A percentile compares a stretch with the other conserved stretches of the same genome.
These are phyloP conservation scores for Lutraria lutraria DNA, from an alignment of 2,888 invertebrate genomes.

Conservation along the genomic window DNA sequence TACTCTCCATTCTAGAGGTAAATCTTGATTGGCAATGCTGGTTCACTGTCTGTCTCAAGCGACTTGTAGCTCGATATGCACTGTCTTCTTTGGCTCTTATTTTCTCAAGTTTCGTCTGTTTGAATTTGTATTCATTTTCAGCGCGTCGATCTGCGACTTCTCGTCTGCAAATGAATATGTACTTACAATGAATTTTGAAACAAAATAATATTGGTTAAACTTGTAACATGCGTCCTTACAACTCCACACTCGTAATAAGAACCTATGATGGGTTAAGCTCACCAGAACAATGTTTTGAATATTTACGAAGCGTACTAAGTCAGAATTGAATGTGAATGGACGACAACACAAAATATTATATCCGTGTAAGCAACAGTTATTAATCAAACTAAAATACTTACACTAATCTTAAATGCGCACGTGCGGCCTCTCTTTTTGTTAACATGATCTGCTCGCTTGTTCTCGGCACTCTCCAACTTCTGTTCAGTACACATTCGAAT, in stretches of 20 bases:
- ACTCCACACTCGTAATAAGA: no score
- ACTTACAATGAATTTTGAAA: no score
- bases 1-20: neutral
- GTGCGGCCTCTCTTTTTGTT: neutral
- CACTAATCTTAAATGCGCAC: constrained; percentile 14
- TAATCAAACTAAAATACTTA: neutral
- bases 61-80: neutral
- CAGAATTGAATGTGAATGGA: no score
- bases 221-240: no score
- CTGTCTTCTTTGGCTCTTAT: neutral
- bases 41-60: neutral
- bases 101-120: neutral
- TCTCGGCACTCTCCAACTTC: neutral
- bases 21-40: neutral
- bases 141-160: neutral
- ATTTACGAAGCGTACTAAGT: no score
- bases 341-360: no score
- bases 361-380: neutral
- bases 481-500: neutral
- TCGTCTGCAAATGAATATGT: neutral
- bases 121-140: neutral
- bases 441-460: neutral
- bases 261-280: no score
- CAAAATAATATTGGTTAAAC: no score
- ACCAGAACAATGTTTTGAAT: no score